phyloP scores from a whole-genome alignment of 2,797 vertebrate species.

The Crypturellus tataupa region DNA sequence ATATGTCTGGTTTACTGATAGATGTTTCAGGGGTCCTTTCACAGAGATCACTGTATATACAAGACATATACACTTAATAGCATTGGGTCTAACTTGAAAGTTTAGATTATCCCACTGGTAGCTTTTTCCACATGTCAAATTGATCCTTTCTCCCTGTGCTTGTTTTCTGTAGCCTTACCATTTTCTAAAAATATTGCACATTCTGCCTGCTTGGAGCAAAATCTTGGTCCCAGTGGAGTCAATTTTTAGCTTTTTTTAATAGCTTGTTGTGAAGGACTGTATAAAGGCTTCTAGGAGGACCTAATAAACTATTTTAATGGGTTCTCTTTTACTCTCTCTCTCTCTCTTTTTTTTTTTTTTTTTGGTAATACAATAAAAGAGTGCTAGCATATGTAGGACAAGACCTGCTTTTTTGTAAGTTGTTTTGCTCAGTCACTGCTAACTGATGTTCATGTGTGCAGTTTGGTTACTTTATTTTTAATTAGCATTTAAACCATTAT shows the following conservation, averaged over 20 bases:
- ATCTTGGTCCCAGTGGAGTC: not conserved
- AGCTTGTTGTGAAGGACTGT: not conserved
- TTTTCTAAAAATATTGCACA: conserved; percentile 17
- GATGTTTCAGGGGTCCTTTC: not conserved
- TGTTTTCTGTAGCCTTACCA: not conserved
- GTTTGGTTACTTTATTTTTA: conserved; percentile 27
- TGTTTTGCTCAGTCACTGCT: not conserved
- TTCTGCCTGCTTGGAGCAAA: not conserved
- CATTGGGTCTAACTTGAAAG: not conserved
- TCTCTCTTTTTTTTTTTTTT: conserved; percentile 12
- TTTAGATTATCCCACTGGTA: not conserved
- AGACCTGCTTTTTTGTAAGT: conserved; percentile 9
- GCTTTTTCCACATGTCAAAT: not conserved
- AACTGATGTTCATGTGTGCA: not conserved
- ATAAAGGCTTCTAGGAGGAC: conserved; percentile 41
- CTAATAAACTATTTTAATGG: conserved; percentile 46
- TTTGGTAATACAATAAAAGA: conserved; percentile 8
- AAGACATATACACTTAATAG: not conserved
- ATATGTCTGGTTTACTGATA: not conserved
- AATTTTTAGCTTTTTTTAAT: conserved; percentile 21
- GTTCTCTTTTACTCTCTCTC: not conserved
- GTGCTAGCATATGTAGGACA: not conserved
- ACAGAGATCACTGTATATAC: not conserved
- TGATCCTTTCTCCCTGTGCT: not conserved
- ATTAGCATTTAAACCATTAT: conserved; percentile 48